These are phyloP conservation scores for Leptinotarsa juncta DNA, from an alignment of 2,888 invertebrate genomes.

Conservation along the genomic window DNA sequence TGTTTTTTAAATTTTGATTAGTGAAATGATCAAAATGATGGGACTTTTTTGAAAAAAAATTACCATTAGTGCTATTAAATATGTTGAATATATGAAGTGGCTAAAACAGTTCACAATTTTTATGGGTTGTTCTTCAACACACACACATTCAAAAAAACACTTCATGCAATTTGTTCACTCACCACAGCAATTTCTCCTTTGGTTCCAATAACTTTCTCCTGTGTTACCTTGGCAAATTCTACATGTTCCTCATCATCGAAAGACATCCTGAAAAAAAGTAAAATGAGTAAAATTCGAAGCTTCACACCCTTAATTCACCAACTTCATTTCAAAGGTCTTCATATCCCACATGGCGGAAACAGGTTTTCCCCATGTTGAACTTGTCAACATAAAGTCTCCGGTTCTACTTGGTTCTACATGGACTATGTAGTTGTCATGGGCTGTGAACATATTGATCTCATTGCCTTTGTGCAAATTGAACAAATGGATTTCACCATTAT, in stretches of 20 bases:
- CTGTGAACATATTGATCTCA: slow-evolving; percentile 82
- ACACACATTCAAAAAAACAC: neutral
- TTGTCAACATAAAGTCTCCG: slow-evolving; percentile 83
- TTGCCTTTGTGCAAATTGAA: slow-evolving; percentile 86
- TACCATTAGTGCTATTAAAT: no score
- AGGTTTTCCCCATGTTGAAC: slow-evolving; percentile 87
- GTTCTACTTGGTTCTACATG: slow-evolving; percentile 80
- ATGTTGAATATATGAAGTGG: no score
- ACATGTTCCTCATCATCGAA: slow-evolving; percentile 89
- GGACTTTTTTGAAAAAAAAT: no score
- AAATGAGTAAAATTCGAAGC: slow-evolving; percentile 2
- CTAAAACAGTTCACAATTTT: neutral
- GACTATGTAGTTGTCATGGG: slow-evolving; percentile 89
- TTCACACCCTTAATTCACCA: slow-evolving; percentile 56
- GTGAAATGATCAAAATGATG: no score
- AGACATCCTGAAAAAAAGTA: slow-evolving; percentile 69
- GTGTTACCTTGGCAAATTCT: slow-evolving; percentile 88
- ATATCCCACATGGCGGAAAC: slow-evolving; percentile 85
- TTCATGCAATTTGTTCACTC: neutral
- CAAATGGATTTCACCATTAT: slow-evolving; percentile 89
- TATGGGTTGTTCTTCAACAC: neutral
- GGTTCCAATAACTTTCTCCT: slow-evolving; percentile 91
- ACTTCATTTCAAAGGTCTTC: slow-evolving; percentile 74
- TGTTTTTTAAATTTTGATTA: no score
- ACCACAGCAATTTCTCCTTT: slow-evolving; percentile 84